Evolutionary conservation across 2,797 vertebrate genomes (phyloP).

Genomic region (Gymnothorax javanicus): DNA sequence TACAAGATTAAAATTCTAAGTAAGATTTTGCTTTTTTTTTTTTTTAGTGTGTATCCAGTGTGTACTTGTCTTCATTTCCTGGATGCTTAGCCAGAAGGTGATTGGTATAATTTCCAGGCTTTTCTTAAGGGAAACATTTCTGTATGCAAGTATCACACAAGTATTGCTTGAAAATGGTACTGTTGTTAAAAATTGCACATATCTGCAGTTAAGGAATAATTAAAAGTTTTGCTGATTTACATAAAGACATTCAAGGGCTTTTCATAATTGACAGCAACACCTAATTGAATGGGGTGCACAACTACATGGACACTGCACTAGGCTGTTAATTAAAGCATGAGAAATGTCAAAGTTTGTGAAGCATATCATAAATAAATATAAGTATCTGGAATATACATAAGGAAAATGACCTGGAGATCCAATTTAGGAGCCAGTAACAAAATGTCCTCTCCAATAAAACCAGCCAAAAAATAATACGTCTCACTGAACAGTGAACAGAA

Average conservation of each 20-base stretch:
- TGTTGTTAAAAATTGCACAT: background rate
- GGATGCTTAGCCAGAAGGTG: background rate
- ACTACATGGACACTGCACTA: background rate
- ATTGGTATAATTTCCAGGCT: background rate
- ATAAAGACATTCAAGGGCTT: background rate
- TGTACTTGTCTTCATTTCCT: background rate
- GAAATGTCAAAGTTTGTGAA: background rate
- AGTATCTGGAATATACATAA: background rate
- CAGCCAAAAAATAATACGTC: background rate
- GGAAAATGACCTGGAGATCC: background rate
- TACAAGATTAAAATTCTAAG: background rate
- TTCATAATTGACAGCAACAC: background rate
- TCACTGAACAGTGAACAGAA: conserved; percentile 9
- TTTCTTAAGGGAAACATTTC: background rate
- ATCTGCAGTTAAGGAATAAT: background rate
- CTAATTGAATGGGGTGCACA: background rate
- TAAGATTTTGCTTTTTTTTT: too few relatives aligned
- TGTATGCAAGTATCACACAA: background rate
- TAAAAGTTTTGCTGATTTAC: background rate
- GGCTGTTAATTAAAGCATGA: background rate
- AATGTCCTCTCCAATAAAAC: background rate
- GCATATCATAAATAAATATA: background rate
- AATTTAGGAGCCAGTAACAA: background rate
- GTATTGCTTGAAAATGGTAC: background rate
- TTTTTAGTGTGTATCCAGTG: background rate